Evolutionary conservation across 2,113 vertebrate species (phyloP), one percentile per base, ranked within the genome.

Genomic region (Sula dactylatra): DNA sequence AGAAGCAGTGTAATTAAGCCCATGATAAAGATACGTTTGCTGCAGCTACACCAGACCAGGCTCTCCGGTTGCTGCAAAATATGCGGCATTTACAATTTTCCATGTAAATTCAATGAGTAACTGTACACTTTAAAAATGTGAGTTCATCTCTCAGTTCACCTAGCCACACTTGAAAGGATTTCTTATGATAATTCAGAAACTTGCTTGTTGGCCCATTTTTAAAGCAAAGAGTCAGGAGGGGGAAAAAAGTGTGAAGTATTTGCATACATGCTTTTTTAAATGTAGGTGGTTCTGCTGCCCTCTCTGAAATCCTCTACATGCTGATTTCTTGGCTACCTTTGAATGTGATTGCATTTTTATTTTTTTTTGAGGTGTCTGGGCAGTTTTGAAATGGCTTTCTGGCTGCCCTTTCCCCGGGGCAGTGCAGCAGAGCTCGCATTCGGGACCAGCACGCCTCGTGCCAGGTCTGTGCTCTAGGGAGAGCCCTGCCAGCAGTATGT

Each of bases 21-120:
- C 4, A 0, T 47, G 47, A 65, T 76, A 61, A 88, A 82, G 9
- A 17, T 5, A 0, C 2, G 0, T 84, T 70, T 85, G 59, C 78
- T 86, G 78, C 78, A 91, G 52, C 36, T 56, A 79, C 73, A 90
- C 85, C 61, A 64, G 73, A 52, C 56, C 2, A 4, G 52, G 42
- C 32, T 69, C 52, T 64, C 52, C 32, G 27, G 66, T 3, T 58
- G 56, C 74, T 84, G 59, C n/a, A 16, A 26, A 45, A 36, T 31
- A 27, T 16, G 3, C 20, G 24, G 40, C 45, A 36, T 67, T 82
- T 76, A 36, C 65, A 79, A 10, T 79, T 92, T 71, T 13, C 56
- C 56, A 15, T 1, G 1, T 42, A 50, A 78, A 87, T 50, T 45
- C 65, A 47, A 2, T 1, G 2, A 91, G 42, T 50, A 82, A 8